Base-by-base conservation (phyloP, 2,888 invertebrate species). In the Tricholauxania praeusta region DNA sequence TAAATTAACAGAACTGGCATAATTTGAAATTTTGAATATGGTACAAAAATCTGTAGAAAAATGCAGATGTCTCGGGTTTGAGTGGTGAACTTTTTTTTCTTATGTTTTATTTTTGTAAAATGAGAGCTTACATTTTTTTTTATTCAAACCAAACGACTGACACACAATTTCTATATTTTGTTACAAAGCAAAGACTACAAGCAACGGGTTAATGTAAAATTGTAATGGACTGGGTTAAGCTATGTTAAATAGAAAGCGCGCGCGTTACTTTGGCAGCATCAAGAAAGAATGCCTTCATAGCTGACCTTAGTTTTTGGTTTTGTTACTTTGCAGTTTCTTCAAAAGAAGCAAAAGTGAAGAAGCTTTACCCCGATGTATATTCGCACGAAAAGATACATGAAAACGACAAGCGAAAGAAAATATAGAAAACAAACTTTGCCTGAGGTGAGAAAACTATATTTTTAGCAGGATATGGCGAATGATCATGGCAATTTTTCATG, bases 361-460 rank as follows among this genome's bases (percentile, higher is more conserved):
- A 62, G 68, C 67, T n/a, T 19, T 12, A 39, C 57, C 12, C 39
- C 14, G 39, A 39, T 47, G 47, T 39, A 19, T 49, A 39, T 10
- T 6, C 39, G 39, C 10, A 39, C 10, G 39, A 10, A 39, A 8
- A 39, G 10, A 4, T 10, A 39, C 8, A 39, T 39, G 39, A 39
- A 10, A 39, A 10, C 39, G 39, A 39, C 39, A 28, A 60, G 39
- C 15, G 32, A 10, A 32, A 12, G 59, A 59, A 59, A 19, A 49
- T 48, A 17, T 17, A 22, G 51, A 70, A 70, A 70, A 70, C 70
- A 70, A 70, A 70, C 70, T 70, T 63, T 62, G 70, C 70, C 70
- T 55, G 3, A 52, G 63, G 70, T 63, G 70, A 62, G 53, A 70
- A 70, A 70, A 63, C 47, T 19, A 47, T 70, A 70, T 70, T 63